A percentile compares a stretch with the other conserved stretches of the same genome.
Evolutionary conservation across 2,888 invertebrate species (phyloP).

Genomic region (Erebia ligea): DNA sequence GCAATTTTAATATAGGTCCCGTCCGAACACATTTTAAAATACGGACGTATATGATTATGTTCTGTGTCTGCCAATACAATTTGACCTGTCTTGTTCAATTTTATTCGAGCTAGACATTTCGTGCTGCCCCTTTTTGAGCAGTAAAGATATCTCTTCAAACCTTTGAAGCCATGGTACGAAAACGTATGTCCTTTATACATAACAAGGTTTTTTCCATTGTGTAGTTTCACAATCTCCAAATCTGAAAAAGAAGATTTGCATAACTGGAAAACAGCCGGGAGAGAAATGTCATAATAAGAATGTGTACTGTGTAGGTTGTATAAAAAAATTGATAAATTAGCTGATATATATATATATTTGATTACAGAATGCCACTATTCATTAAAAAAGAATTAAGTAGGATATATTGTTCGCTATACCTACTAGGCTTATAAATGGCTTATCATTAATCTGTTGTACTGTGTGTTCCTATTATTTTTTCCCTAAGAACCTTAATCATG

Average conservation of each 20-base stretch:
- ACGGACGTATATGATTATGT: conserved; percentile 47
- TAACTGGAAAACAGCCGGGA: not conserved
- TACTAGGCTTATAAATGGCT: too few species aligned
- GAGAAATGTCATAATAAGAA: too few species aligned
- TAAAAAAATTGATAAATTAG: too few species aligned
- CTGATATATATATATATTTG: too few species aligned
- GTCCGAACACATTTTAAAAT: conserved; percentile 9
- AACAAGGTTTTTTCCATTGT: conserved; percentile 30
- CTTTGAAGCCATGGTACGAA: conserved; percentile 42
- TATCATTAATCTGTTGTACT: too few species aligned
- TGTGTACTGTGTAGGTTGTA: too few species aligned
- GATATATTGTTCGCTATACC: too few species aligned
- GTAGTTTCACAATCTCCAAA: conserved; percentile 13
- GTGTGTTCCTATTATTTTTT: too few species aligned
- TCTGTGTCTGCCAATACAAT: conserved; percentile 35
- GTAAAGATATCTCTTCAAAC: conserved; percentile 37
- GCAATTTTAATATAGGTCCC: conserved; percentile 28
- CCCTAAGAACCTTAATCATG: too few species aligned
- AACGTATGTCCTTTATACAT: conserved; percentile 45
- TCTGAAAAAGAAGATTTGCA: conserved; percentile 4
- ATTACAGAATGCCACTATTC: too few species aligned
- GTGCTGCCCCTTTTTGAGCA: conserved; percentile 36
- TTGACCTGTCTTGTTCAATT: conserved; percentile 34
- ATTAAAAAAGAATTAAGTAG: too few species aligned
- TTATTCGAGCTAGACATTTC: conserved; percentile 43